phyloP scores from a whole-genome alignment of 2,797 vertebrate species.

The Ciconia nigra region DNA sequence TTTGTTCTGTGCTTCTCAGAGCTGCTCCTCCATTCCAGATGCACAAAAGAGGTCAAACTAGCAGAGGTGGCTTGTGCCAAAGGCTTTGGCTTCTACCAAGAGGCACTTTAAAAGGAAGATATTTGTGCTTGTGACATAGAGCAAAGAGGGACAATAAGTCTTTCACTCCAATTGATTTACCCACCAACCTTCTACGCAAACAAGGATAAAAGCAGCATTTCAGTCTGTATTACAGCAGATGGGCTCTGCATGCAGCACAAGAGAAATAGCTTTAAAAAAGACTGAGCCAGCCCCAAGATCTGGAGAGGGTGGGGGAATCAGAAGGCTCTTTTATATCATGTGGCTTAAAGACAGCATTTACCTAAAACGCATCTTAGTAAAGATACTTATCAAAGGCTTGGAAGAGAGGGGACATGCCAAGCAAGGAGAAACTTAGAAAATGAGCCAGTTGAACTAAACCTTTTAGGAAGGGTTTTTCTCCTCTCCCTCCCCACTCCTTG shows the following conservation, averaged over 20 bases:
- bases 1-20: constrained; percentile 58
- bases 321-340: background rate
- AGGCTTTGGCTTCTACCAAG: constrained; percentile 54
- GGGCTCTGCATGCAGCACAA: constrained; percentile 40
- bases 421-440: constrained; percentile 11
- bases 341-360: background rate
- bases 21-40: constrained; percentile 31
- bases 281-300: constrained; percentile 50
- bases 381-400: background rate
- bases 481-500: background rate
- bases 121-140: constrained; percentile 57
- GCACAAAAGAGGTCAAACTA: constrained; percentile 56
- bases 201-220: constrained; percentile 55
- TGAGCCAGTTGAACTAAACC: background rate
- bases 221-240: constrained; percentile 57
- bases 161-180: constrained; percentile 59
- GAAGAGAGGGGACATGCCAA: background rate
- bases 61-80: constrained; percentile 58
- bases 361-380: constrained; percentile 9
- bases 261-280: constrained; percentile 48
- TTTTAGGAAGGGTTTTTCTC: background rate
- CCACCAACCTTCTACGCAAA: constrained; percentile 41
- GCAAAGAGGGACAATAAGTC: constrained; percentile 28
- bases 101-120: constrained; percentile 47
- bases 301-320: background rate